phyloP scores from a whole-genome alignment of 2,888 invertebrate species.

The Ephialtes manifestator region DNA sequence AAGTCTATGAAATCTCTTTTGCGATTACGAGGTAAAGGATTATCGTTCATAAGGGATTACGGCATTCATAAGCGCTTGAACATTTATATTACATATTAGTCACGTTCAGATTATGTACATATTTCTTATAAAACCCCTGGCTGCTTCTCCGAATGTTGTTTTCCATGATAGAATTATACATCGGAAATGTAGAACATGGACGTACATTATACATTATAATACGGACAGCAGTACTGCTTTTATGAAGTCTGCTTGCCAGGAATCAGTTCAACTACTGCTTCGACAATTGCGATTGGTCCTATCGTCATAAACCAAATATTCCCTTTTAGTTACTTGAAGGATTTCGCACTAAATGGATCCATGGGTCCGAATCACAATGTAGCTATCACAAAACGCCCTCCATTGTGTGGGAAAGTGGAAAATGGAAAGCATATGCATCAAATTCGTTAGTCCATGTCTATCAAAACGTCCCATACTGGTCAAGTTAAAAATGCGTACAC shows the following conservation, averaged over 20 bases:
- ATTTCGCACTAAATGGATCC: neutral
- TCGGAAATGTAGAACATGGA: neutral
- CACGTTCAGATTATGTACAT: no score
- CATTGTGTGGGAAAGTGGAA: neutral
- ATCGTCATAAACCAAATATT: constrained; percentile 31
- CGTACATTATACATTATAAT: neutral
- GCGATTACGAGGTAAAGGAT: no score
- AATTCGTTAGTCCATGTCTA: neutral
- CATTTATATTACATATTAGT: no score
- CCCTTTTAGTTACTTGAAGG: neutral
- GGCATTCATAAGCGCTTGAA: no score
- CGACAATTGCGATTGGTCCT: neutral
- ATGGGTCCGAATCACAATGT: neutral
- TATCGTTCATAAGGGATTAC: no score
- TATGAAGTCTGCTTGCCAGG: neutral
- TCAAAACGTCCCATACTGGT: no score
- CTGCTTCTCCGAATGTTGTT: neutral
- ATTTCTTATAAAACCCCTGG: no score
- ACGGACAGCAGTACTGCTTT: neutral
- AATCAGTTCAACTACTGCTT: neutral
- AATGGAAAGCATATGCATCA: constrained; percentile 7
- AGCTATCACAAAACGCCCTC: neutral
- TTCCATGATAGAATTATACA: neutral
- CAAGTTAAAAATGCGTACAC: no score
- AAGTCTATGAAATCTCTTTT: no score